phyloP scores from a whole-genome alignment of 2,113 vertebrate genomes.

The Otolemur garnettii region DNA sequence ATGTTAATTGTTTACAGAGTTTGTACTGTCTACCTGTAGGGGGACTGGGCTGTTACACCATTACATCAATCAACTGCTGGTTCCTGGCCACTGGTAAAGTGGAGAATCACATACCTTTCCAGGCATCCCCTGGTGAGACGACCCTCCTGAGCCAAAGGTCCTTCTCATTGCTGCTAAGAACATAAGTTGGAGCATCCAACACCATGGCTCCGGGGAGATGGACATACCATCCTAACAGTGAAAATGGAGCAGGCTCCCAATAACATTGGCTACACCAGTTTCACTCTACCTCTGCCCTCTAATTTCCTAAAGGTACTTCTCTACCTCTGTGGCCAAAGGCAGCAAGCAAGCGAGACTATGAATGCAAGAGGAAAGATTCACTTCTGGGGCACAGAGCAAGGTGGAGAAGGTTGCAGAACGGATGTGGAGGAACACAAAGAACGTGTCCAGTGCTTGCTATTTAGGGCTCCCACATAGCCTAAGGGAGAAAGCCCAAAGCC shows the following conservation, averaged over 20 bases:
- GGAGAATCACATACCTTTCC: not conserved
- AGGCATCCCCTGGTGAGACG: not conserved
- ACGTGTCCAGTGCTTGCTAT: not conserved
- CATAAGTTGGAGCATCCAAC: not conserved
- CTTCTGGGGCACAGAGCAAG: not conserved
- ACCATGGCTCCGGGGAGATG: not conserved
- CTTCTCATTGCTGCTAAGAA: not conserved
- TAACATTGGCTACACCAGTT: not conserved
- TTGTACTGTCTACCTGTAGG: not conserved
- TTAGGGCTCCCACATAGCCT: not conserved
- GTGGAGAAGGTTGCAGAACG: not conserved
- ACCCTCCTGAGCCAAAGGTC: not conserved
- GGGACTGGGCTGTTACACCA: not conserved
- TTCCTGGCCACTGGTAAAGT: not conserved
- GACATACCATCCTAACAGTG: not conserved
- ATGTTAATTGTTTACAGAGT: not conserved
- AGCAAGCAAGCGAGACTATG: not conserved
- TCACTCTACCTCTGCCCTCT: not conserved
- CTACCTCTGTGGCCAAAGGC: conserved; percentile 1
- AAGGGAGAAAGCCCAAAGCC: not conserved
- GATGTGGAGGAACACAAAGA: not conserved
- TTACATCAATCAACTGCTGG: not conserved
- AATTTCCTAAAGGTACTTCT: not conserved
- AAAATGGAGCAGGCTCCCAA: not conserved
- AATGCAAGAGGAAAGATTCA: not conserved